Conservation (phyloP, 2,113 vertebrate genomes). For the Indicator maculatus region DNA sequence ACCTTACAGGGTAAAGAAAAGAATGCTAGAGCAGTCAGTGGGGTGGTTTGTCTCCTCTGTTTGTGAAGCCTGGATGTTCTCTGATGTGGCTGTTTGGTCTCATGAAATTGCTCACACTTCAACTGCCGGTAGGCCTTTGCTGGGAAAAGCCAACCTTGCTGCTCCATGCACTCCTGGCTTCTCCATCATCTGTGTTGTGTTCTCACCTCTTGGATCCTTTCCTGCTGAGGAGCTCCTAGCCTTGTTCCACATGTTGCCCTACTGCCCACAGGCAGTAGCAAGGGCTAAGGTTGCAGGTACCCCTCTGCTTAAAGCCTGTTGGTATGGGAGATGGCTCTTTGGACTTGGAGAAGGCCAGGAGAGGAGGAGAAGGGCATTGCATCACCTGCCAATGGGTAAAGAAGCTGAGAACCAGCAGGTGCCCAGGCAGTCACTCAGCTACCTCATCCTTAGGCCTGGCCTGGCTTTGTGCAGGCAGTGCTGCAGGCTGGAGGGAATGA, state of each 20-base stretch:
- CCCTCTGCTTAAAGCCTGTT: background rate
- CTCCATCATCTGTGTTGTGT: background rate
- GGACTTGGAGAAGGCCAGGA: background rate
- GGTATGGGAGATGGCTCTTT: background rate
- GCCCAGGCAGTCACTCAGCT: background rate
- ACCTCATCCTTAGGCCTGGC: background rate
- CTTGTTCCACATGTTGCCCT: rapidly evolving
- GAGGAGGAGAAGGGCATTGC: background rate
- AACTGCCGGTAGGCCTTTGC: background rate
- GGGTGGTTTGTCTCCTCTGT: background rate
- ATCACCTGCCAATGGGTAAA: rapidly evolving
- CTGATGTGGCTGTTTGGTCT: background rate
- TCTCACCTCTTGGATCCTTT: background rate
- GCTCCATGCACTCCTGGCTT: rapidly evolving
- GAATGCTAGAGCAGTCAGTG: rapidly evolving
- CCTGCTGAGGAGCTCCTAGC: background rate
- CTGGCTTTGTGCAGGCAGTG: background rate
- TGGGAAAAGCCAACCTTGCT: rapidly evolving
- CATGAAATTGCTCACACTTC: background rate
- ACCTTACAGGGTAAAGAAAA: background rate
- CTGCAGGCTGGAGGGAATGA: background rate
- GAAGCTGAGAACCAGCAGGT: background rate
- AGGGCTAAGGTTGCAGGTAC: rapidly evolving
- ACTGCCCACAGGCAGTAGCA: background rate
- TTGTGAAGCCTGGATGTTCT: rapidly evolving